Base-by-base conservation (phyloP, 2,888 invertebrate species). In the Chrysina gloriosa region DNA sequence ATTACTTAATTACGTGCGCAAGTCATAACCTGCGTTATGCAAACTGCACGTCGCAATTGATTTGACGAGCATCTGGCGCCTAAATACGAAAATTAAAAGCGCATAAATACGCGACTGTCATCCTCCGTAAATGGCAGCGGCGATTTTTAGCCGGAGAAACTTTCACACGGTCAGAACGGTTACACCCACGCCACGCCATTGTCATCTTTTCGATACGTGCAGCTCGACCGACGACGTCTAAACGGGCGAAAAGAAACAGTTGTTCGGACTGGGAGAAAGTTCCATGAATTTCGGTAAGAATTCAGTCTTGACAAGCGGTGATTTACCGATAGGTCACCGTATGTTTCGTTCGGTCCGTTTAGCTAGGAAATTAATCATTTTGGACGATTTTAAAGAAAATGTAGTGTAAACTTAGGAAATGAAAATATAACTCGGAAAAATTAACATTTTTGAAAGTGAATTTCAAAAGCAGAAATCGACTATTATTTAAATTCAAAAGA, bases 61-160 rank as follows among this genome's bases (percentile, higher is more conserved):
- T 54, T 54, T 21, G 54, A 47, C 21, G 23, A 54, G 31, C 54
- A 54, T 54, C 19, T 54, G 54, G 54, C 54, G 54, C 54, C 54
- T 16, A 31, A 31, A 52, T 52, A 16, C 14, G 31, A 31, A 54
- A 54, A 54, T 54, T 54, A 54, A 54, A 54, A 16, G 34, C 9
- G 19, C 19, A 54, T 54, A 54, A 54, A 54, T 54, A 54, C 19
- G 19, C 54, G 16, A 19, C 11, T 54, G 54, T 54, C 54, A 16
- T 54, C 19, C 19, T 4, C 54, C 54, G 27, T 54, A 54, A 36
- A 54, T 31, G 54, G 54, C 7, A 14, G 4, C 6, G 52, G 14
- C 52, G 27, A 52, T 31, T 11, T 31, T 54, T 11, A 54, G 21
- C 9, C 31, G 5, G 31, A 29, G 31, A 52, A 52, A 54, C 54